These are phyloP conservation scores for Hippocampus comes DNA, from an alignment of 2,113 vertebrate species.

Conservation along the genomic window DNA sequence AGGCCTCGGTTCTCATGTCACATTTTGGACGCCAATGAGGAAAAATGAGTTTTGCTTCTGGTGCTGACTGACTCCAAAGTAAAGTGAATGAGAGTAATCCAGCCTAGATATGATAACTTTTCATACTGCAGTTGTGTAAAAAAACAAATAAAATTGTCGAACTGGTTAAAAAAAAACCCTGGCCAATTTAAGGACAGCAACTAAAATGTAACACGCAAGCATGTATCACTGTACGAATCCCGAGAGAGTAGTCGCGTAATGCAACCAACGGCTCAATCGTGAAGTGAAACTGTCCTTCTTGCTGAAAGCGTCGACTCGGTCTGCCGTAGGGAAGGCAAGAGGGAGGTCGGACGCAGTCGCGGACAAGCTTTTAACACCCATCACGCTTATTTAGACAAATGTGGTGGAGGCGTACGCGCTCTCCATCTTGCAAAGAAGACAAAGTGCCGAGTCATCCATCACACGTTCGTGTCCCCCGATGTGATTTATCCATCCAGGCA, in stretches of 20 bases:
- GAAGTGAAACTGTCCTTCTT: too few species aligned
- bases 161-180: too few species aligned
- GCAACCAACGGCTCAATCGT: neutral
- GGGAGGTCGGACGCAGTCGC: neutral
- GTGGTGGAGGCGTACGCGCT: neutral
- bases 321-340: neutral
- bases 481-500: neutral
- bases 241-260: too few species aligned
- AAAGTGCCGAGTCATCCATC: constrained; percentile 1
- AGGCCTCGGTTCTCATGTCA: neutral
- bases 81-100: too few species aligned
- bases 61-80: too few species aligned
- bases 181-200: too few species aligned
- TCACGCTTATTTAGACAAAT: neutral
- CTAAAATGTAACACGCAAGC: too few species aligned
- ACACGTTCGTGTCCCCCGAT: neutral
- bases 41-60: neutral
- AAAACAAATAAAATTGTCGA: too few species aligned
- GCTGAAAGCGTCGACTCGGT: neutral
- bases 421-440: neutral
- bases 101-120: too few species aligned
- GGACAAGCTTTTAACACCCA: neutral
- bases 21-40: neutral
- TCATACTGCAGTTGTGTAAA: too few species aligned
- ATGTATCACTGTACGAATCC: too few species aligned